Conservation (phyloP, 2,797 vertebrate genomes). For the Octomys mimax region DNA sequence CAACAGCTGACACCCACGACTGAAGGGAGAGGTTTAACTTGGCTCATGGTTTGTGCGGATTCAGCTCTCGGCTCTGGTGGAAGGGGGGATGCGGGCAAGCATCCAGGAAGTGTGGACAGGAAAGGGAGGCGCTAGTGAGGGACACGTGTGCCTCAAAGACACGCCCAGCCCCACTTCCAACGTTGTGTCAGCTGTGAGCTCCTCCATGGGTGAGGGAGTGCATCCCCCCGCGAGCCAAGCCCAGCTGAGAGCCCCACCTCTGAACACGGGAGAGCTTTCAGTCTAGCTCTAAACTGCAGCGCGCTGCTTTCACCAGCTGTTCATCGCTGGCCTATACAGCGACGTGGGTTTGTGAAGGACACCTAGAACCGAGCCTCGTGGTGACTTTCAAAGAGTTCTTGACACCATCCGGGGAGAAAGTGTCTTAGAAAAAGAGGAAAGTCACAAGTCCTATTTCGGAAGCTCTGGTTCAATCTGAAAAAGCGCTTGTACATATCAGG, state of each 20-base stretch:
- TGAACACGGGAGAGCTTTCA: too few relatives aligned
- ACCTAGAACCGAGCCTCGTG: not conserved
- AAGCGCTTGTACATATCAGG: not conserved
- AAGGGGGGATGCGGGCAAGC: not conserved
- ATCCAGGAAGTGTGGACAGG: not conserved
- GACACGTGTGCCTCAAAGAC: not conserved
- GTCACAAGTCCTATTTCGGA: not conserved
- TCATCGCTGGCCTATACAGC: not conserved
- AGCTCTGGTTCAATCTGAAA: not conserved
- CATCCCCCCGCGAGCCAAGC: not conserved
- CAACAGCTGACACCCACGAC: not conserved
- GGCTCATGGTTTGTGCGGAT: too few relatives aligned
- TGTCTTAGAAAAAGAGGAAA: constrained; percentile 15
- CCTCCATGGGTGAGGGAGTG: not conserved
- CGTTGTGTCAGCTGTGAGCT: not conserved
- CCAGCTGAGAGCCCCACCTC: not conserved
- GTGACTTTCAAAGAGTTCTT: not conserved
- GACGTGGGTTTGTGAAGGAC: not conserved
- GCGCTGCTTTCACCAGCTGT: not conserved
- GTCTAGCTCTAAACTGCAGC: not conserved
- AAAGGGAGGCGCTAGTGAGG: not conserved
- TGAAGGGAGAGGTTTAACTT: not conserved
- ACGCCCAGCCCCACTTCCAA: not conserved
- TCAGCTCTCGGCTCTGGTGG: not conserved
- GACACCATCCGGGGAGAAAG: not conserved